These are phyloP conservation scores for Coranthus polyacanthus DNA, from an alignment of 2,797 vertebrate species.

Conservation along the genomic window DNA sequence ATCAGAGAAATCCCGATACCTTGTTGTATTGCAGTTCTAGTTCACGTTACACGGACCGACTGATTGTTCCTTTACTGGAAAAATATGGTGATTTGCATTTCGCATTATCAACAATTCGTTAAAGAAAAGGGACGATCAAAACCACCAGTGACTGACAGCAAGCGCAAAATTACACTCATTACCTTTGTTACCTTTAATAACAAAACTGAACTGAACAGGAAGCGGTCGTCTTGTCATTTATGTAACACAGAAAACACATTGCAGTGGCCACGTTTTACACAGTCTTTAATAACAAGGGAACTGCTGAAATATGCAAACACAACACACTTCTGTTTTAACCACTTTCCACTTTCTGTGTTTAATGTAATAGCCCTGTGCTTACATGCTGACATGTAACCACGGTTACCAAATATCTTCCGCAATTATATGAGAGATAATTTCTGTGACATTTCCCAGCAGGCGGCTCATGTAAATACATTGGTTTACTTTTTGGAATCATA, in stretches of 20 bases:
- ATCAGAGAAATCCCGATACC: too few species aligned
- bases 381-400: neutral
- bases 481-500: neutral
- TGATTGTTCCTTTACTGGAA: too few species aligned
- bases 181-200: conserved; percentile 1
- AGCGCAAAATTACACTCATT: neutral
- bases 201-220: neutral
- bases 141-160: neutral
- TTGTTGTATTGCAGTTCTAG: too few species aligned
- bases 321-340: neutral
- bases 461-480: neutral
- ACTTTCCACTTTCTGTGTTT: neutral
- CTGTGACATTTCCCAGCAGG: neutral
- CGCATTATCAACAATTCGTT: neutral
- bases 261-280: neutral
- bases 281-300: neutral
- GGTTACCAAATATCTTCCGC: neutral
- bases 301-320: neutral
- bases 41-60: too few species aligned
- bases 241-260: too few species aligned
- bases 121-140: neutral
- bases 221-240: too few species aligned
- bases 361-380: neutral
- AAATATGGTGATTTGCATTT: neutral
- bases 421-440: neutral